Base-by-base conservation (phyloP, 2,888 invertebrate species). In the Spodoptera exigua region DNA sequence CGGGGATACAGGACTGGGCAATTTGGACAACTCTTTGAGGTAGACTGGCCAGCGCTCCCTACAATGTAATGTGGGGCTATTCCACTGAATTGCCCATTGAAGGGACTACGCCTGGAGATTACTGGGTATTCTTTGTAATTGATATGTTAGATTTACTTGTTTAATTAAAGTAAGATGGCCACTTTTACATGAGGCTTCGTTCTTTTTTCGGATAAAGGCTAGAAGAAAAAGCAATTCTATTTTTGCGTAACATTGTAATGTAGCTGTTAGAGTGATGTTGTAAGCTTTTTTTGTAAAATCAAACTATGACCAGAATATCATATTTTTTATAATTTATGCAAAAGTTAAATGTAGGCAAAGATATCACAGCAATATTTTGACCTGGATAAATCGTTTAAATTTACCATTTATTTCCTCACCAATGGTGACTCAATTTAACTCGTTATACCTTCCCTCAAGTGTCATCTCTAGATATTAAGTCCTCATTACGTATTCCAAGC, bases 21-120 rank as follows among this genome's bases (percentile, higher is more conserved):
- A 76, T 78, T 78, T 74, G 62, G 64, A 49, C 67, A 78, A 78
- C 72, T 78, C 78, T 79, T 78, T 76, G 76, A 81, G 80, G 79
- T 80, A 80, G 83, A 71, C 66, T 74, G 63, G 65, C 61, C 80
- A 78, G 74, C 60, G 65, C 68, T 69, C 64, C 71, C 73, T 71
- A 75, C 59, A 49, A 16, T 59, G 79, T 82, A 79, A 84, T 82
- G 76, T 76, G 66, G 56, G 56, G 61, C 70, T 60, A 70, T 74
- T 71, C 59, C 60, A 57, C 66, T 51, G 68, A 70, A 83, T 76
- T 75, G 73, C 73, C 79, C 68, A 81, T 81, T 76, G 68, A 74
- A 73, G 61, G 56, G 79, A 80, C 74, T 78, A 74, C 55, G 70
- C 39, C 57, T 21, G 55, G 65, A 73, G 78, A 81, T 76, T 72